These are phyloP conservation scores for Bubo blakistoni DNA, from an alignment of 2,113 vertebrate species.

Conservation along the genomic window DNA sequence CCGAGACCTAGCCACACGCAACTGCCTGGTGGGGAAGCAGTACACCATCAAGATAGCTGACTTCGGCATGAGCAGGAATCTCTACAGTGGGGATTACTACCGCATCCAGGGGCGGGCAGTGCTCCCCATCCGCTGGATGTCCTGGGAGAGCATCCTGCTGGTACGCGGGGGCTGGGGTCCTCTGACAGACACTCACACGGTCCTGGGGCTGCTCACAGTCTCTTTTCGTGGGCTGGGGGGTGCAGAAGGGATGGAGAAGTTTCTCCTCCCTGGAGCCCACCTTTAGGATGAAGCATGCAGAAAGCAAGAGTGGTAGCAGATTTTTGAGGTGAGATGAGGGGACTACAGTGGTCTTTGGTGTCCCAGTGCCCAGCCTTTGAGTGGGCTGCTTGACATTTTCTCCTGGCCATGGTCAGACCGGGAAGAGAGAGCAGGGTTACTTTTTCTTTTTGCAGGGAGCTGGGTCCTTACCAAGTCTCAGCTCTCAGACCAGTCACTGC, in stretches of 20 bases:
- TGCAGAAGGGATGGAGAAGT: neutral
- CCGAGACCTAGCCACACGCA: constrained; percentile 94
- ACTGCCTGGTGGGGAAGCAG: constrained; percentile 93
- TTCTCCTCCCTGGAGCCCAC: neutral
- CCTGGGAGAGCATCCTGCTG: constrained; percentile 97
- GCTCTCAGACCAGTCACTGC: neutral
- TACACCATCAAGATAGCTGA: constrained; percentile 97
- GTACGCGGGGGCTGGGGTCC: constrained; percentile 49
- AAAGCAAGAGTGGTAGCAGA: neutral
- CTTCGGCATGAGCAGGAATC: constrained; percentile 97
- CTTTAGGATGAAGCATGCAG: neutral
- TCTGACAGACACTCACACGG: rapidly evolving
- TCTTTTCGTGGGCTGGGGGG: neutral
- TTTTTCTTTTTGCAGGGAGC: neutral
- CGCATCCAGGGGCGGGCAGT: constrained; percentile 95
- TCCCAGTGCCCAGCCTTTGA: neutral
- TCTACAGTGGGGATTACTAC: constrained; percentile 97
- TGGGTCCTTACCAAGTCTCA: neutral
- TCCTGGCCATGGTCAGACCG: neutral
- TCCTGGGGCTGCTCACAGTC: neutral
- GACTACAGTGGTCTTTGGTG: neutral
- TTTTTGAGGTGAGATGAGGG: neutral
- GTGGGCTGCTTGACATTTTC: rapidly evolving
- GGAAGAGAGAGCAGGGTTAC: neutral
- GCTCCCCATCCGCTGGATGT: constrained; percentile 99